Evolutionary conservation across 1,140 invertebrate species (phyloP).

Genomic region (Aplysia californica): DNA sequence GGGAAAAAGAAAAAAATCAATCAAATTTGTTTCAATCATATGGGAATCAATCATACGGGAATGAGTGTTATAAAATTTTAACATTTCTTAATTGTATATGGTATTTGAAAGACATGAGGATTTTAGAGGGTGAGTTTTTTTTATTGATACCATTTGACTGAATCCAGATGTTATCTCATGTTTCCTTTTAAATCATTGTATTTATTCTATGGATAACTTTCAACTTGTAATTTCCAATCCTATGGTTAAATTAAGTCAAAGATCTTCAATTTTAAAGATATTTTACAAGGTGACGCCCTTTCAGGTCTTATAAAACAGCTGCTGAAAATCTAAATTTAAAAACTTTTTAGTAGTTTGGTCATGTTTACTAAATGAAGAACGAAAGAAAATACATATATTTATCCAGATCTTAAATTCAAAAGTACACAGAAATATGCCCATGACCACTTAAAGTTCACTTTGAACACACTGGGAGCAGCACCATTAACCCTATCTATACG

Average conservation of each 20-base stretch:
- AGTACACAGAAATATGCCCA: no score
- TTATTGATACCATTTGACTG: neutral
- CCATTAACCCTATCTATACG: no score
- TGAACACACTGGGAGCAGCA: no score
- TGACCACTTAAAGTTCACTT: no score
- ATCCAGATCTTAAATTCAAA: no score
- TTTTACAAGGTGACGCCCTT: neutral
- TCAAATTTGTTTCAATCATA: neutral
- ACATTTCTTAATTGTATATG: no score
- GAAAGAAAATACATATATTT: no score
- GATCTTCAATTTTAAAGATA: neutral
- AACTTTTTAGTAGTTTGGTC: no score
- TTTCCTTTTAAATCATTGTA: neutral
- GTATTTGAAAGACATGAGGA: no score
- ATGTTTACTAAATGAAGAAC: no score
- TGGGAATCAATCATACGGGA: neutral
- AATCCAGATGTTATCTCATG: no score
- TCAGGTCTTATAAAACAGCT: neutral
- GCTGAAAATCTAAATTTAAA: neutral
- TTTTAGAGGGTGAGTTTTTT: neutral
- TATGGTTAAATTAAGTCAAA: neutral
- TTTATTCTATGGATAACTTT: no score
- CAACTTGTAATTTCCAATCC: neutral
- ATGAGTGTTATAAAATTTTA: neutral
- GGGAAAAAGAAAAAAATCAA: slow-evolving; percentile 36